Percentiles rank a stretch among this genome's conserved stretches.
phyloP scores from a whole-genome alignment of 2,113 vertebrate species.

The Clupea harengus region DNA sequence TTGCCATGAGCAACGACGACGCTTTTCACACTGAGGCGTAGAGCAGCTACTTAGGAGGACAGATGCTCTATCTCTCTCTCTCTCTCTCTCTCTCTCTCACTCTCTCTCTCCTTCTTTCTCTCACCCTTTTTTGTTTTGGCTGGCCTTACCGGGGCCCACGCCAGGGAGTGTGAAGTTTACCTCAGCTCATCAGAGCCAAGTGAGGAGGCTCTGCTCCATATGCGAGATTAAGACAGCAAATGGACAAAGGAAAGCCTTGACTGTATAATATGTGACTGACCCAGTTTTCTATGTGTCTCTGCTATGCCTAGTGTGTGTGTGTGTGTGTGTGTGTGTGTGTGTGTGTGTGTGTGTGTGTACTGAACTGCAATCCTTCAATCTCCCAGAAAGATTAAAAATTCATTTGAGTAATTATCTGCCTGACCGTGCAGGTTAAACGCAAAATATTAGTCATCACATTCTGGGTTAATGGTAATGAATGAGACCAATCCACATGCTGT shows the following conservation, averaged over 20 bases:
- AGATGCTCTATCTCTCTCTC: conserved; percentile 47
- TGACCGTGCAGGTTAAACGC: conserved; percentile 24
- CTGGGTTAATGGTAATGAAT: conserved; percentile 11
- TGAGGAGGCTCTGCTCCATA: not conserved
- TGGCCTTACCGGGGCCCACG: not conserved
- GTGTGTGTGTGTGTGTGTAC: not conserved
- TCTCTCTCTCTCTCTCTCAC: conserved; percentile 44
- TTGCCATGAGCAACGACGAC: not conserved
- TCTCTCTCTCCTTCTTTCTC: conserved; percentile 41
- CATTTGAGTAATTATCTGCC: conserved; percentile 28
- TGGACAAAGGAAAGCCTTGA: not conserved
- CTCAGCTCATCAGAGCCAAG: not conserved
- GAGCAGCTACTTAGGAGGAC: not conserved
- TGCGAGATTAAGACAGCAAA: conserved; percentile 11
- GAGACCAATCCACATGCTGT: conserved; percentile 2
- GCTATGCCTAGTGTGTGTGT: not conserved
- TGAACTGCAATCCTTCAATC: conserved; percentile 24
- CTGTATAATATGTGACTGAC: not conserved
- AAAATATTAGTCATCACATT: conserved; percentile 25
- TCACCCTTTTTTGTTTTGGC: not conserved
- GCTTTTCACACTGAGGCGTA: not conserved
- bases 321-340: not conserved
- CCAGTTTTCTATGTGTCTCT: not conserved
- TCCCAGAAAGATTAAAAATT: conserved; percentile 33
- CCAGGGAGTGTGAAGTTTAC: not conserved